Evolutionary conservation across 2,113 vertebrate genomes (phyloP).

Genomic region (Hyperopisus bebe): DNA sequence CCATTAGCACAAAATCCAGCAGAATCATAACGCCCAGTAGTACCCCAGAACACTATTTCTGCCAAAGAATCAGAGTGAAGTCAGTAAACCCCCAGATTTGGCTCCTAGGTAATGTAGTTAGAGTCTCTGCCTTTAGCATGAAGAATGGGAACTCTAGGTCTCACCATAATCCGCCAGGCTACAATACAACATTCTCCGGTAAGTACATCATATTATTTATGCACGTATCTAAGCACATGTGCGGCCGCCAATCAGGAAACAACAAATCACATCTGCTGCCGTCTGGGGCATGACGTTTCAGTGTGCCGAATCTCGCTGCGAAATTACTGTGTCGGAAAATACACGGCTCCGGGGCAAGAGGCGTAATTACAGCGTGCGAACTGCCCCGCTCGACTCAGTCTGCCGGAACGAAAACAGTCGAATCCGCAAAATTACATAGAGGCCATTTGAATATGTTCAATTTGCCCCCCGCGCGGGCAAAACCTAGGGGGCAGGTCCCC

Average conservation of each 20-base stretch:
- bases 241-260: background rate
- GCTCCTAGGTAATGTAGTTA: background rate
- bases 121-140: background rate
- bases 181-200: background rate
- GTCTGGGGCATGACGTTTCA: background rate
- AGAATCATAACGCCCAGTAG: background rate
- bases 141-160: background rate
- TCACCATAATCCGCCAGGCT: background rate
- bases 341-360: constrained; percentile 23
- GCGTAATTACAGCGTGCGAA: constrained; percentile 26
- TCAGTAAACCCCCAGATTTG: background rate
- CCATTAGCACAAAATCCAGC: background rate
- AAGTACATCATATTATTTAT: background rate
- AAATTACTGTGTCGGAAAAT: constrained; percentile 26
- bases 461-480: background rate
- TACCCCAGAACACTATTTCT: background rate
- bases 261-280: constrained; percentile 11
- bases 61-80: background rate
- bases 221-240: background rate
- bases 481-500: background rate
- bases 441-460: constrained; percentile 6
- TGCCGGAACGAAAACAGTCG: constrained; percentile 22
- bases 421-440: constrained; percentile 25
- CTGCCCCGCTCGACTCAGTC: background rate
- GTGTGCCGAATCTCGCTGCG: background rate